These are phyloP conservation scores for Drosophila lacertosa DNA, from an alignment of 1,140 invertebrate species.

Conservation along the genomic window DNA sequence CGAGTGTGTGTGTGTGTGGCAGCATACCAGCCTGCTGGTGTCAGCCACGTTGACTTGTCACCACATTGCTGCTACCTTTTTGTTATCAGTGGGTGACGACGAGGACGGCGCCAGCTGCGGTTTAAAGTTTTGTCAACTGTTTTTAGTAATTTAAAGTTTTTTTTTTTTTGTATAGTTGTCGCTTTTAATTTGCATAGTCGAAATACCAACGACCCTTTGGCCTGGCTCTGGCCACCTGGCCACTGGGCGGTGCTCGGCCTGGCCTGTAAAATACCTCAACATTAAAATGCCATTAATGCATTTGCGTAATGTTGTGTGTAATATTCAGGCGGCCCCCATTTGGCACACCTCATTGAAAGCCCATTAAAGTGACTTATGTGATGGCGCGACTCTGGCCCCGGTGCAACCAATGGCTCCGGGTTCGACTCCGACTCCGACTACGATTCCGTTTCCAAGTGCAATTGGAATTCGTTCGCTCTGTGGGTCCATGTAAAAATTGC, in stretches of 20 bases:
- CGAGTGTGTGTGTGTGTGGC: conserved; percentile 5
- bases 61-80: conserved; percentile 57
- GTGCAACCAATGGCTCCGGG: neutral
- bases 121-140: conserved; percentile 66
- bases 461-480: conserved; percentile 26
- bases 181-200: conserved; percentile 67
- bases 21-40: conserved; percentile 1
- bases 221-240: conserved; percentile 24
- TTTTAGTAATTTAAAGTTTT: conserved; percentile 67
- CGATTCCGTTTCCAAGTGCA: conserved; percentile 31
- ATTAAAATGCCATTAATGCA: conserved; percentile 82
- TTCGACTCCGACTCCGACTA: neutral
- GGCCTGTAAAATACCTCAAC: conserved; percentile 68
- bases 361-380: conserved; percentile 81
- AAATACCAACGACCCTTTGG: conserved; percentile 24
- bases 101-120: conserved; percentile 25
- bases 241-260: too few species aligned
- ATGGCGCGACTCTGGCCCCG: conserved; percentile 20
- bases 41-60: conserved; percentile 27
- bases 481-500: conserved; percentile 70
- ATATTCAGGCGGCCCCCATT: conserved; percentile 33
- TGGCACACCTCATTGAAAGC: conserved; percentile 77
- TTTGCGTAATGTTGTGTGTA: conserved; percentile 74
- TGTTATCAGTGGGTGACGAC: conserved; percentile 22
- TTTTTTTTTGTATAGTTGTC: conserved; percentile 36